phyloP scores from a whole-genome alignment of 2,888 invertebrate species.

The Anthophora plumipes region DNA sequence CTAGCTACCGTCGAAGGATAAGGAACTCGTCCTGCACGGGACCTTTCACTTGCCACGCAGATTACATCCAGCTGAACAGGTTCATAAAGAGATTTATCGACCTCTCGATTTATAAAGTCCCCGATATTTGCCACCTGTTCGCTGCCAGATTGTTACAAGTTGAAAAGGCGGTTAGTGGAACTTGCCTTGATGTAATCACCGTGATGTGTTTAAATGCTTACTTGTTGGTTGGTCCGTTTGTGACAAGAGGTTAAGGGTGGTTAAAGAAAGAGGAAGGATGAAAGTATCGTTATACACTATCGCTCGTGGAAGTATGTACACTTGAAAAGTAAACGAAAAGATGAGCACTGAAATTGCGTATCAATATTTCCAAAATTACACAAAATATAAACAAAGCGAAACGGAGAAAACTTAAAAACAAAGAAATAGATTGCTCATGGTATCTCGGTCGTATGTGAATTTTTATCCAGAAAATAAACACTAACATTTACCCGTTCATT shows the following conservation, averaged over 20 bases:
- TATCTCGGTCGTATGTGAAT: too few species aligned
- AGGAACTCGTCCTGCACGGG: slow-evolving; percentile 39
- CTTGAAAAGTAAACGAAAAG: too few species aligned
- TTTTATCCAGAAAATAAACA: too few species aligned
- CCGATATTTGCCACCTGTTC: slow-evolving; percentile 26
- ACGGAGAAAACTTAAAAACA: too few species aligned
- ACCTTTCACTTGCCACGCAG: slow-evolving; percentile 41
- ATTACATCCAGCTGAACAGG: slow-evolving; percentile 27
- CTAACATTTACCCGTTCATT: too few species aligned
- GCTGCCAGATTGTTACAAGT: neutral
- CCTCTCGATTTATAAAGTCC: slow-evolving; percentile 31
- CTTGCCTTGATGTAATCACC: neutral
- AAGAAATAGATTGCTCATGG: too few species aligned
- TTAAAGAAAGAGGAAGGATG: neutral
- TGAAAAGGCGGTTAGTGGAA: slow-evolving; percentile 8
- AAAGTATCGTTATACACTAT: neutral
- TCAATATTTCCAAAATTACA: too few species aligned
- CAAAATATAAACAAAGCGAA: too few species aligned
- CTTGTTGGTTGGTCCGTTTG: neutral
- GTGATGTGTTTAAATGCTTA: too few species aligned
- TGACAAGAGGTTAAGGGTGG: neutral
- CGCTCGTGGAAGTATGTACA: too few species aligned
- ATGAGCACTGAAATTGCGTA: too few species aligned
- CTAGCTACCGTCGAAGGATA: neutral
- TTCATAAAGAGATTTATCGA: slow-evolving; percentile 34